These are phyloP conservation scores for Ctenopoma multispine DNA, from an alignment of 2,797 vertebrate species.

Conservation along the genomic window DNA sequence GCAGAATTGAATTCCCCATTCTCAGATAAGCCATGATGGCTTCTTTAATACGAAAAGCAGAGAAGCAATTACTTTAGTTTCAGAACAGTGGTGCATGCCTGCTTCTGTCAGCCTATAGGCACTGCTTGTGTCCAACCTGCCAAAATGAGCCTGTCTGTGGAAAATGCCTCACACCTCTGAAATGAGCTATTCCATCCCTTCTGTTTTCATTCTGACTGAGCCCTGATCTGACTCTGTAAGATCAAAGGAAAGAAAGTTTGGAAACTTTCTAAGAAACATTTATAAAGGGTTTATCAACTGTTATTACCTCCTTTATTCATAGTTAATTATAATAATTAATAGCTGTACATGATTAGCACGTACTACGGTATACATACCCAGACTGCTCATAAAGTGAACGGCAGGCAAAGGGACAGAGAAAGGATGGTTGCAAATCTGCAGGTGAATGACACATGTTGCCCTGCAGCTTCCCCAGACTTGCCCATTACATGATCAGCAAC, in stretches of 20 bases:
- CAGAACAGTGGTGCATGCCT: constrained; percentile 40
- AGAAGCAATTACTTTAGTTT: constrained; percentile 67
- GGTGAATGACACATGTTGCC: too few species aligned
- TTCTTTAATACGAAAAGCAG: constrained; percentile 59
- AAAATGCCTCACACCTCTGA: constrained; percentile 4
- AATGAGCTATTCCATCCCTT: constrained; percentile 14
- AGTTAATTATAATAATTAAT: neutral
- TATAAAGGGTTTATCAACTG: neutral
- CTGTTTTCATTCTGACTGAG: constrained; percentile 1
- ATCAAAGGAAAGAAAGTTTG: neutral
- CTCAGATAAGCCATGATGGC: constrained; percentile 61
- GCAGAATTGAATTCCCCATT: constrained; percentile 60
- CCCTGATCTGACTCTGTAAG: neutral
- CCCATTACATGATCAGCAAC: too few species aligned
- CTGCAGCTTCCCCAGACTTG: too few species aligned
- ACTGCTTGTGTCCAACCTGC: constrained; percentile 14
- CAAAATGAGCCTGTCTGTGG: constrained; percentile 7
- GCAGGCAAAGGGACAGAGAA: too few species aligned
- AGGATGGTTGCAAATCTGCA: too few species aligned
- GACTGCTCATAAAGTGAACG: too few species aligned
- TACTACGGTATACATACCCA: too few species aligned
- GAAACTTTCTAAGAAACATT: neutral
- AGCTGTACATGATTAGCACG: too few species aligned
- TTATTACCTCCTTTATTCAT: neutral
- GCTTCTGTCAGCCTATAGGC: constrained; percentile 36